Base-by-base conservation (phyloP, 2,113 vertebrate genomes). In the Geothlypis trichas region DNA sequence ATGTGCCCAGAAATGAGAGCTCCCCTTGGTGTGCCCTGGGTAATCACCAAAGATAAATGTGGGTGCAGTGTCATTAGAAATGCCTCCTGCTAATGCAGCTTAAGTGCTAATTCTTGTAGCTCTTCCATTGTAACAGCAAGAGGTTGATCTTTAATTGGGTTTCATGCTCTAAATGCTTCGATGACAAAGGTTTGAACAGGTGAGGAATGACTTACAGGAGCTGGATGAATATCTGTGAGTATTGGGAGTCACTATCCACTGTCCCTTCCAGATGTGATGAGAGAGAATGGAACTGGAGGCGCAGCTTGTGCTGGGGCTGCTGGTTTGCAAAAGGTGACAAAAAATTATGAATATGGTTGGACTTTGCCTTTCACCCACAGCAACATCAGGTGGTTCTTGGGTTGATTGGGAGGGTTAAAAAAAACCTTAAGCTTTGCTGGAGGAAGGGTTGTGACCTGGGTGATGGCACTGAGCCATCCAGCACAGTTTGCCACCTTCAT, bases 101-200 rank as follows among this genome's bases (percentile, higher is more conserved):
- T 94, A 96, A 97, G 96, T 97, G 96, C 95, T 96, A 95, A 96
- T 96, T 95, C 96, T 90, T 97, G 96, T 97, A 95, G 44, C 73
- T 93, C 74, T 82, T 75, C 93, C 96, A 90, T 90, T 89, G 93
- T 94, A 94, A 93, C 83, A 90, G 96, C 93, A 79, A 96, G 93
- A 96, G 90, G 90, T 84, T 96, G 96, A 92, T 94, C 93, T 96
- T 94, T 97, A 96, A 97, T 96, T 97, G 83, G 93, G 96, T 96
- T 97, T 97, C 96, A 97, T 97, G 96, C 96, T 97, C 96, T 96
- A 97, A 96, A 96, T 97, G 96, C 86, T 94, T 90, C 28, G 41
- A 86, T 90, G 95, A 96, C 96, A 96, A 87, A 96, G 92, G 93
- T 96, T 94, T 90, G 93, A 96, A 67, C 96, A 97, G 96, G 96